A percentile compares a stretch with the other conserved stretches of the same genome.
Evolutionary conservation across 2,888 invertebrate genomes (phyloP).

Genomic region (Panorpa germanica): DNA sequence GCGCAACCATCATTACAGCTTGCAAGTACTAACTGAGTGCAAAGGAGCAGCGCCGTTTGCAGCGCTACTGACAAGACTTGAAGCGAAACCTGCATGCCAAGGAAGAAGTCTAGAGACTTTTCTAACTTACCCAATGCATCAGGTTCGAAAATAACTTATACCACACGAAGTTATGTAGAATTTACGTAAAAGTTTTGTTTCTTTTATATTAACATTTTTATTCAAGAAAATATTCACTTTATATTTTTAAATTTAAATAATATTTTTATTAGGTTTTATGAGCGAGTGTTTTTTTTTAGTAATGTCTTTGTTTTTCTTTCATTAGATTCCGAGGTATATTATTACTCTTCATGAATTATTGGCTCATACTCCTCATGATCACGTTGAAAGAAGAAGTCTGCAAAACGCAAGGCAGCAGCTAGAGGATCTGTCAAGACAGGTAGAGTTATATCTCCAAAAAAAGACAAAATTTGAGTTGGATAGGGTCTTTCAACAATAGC

Average conservation of each 20-base stretch:
- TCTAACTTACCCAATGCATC: constrained; percentile 87
- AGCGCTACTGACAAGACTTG: constrained; percentile 56
- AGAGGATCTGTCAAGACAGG: constrained; percentile 67
- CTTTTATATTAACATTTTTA: no score
- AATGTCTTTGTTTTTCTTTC: background rate
- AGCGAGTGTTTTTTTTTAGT: background rate
- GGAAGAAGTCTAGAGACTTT: constrained; percentile 74
- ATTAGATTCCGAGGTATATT: constrained; percentile 70
- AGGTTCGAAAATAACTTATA: no score
- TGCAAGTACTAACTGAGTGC: constrained; percentile 82
- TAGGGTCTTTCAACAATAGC: no score
- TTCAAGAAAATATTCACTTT: background rate
- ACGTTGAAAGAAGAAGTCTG: constrained; percentile 76
- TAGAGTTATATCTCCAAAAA: constrained; percentile 88
- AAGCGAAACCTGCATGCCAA: constrained; percentile 72
- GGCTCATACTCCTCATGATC: constrained; percentile 85
- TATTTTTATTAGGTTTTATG: background rate
- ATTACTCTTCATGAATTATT: constrained; percentile 77
- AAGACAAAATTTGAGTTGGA: constrained; percentile 25
- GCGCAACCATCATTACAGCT: constrained; percentile 81
- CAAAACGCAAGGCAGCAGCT: constrained; percentile 75
- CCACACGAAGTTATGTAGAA: no score
- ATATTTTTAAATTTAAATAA: background rate
- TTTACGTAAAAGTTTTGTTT: no score
- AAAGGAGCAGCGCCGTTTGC: constrained; percentile 70